A percentile compares a stretch with the other conserved stretches of the same genome.
phyloP scores from a whole-genome alignment of 2,113 vertebrate species.

The Ailuropoda melanoleuca region DNA sequence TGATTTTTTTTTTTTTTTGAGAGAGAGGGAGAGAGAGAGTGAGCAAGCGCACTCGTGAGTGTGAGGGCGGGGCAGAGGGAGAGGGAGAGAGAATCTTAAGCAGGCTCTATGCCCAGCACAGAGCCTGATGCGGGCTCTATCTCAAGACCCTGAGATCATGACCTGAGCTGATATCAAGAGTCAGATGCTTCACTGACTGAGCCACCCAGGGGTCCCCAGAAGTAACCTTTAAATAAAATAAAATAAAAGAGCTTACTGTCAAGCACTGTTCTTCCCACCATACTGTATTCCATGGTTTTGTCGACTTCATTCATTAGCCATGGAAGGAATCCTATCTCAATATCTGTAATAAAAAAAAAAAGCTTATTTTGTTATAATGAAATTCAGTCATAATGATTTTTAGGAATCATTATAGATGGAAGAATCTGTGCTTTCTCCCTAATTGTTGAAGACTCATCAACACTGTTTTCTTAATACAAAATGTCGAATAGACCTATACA shows the following conservation, averaged over 20 bases:
- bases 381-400: conserved; percentile 2
- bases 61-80: neutral
- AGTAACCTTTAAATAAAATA: neutral
- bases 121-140: neutral
- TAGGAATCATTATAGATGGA: neutral
- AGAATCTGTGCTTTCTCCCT: neutral
- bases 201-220: neutral
- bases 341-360: conserved; percentile 85
- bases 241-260: conserved; percentile 89
- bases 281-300: conserved; percentile 84
- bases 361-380: neutral
- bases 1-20: neutral
- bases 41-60: neutral
- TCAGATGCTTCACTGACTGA: neutral
- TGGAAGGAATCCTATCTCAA: conserved; percentile 92
- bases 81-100: neutral
- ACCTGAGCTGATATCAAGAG: neutral
- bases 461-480: neutral
- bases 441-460: neutral
- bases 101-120: neutral
- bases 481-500: conserved; percentile 53
- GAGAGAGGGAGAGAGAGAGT: neutral
- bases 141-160: neutral
- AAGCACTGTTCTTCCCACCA: conserved; percentile 86
- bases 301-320: conserved; percentile 91